Evolutionary conservation across 2,797 vertebrate genomes (phyloP).

Genomic region (Chrysocyon brachyurus): DNA sequence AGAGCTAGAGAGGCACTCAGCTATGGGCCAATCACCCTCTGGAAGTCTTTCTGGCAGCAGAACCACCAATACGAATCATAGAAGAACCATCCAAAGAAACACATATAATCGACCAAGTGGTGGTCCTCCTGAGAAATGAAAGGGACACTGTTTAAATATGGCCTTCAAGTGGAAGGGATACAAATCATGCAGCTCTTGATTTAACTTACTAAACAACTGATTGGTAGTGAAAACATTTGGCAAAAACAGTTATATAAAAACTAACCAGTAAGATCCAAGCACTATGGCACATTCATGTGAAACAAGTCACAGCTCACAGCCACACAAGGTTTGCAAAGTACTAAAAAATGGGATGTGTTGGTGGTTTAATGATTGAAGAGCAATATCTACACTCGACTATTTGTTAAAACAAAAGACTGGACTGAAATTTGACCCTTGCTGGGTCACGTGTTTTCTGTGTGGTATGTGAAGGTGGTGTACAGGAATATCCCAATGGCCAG

Average conservation of each 20-base stretch:
- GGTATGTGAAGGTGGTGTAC: neutral
- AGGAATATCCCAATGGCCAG: neutral
- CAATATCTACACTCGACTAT: neutral
- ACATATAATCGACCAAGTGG: neutral
- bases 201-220: neutral
- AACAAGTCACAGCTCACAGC: neutral
- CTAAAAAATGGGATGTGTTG: neutral
- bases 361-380: neutral
- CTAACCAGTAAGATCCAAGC: neutral
- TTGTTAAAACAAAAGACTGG: neutral
- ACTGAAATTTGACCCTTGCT: neutral
- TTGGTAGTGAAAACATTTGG: neutral
- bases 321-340: neutral
- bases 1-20: neutral
- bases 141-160: neutral
- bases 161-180: neutral
- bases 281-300: neutral
- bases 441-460: neutral
- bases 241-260: neutral
- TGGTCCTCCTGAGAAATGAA: neutral
- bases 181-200: neutral
- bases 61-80: neutral
- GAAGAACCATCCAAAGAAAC: slow-evolving; percentile 2
- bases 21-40: neutral
- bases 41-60: neutral